Base-by-base conservation (phyloP, 2,888 invertebrate species). In the Drosophila infuscata region DNA sequence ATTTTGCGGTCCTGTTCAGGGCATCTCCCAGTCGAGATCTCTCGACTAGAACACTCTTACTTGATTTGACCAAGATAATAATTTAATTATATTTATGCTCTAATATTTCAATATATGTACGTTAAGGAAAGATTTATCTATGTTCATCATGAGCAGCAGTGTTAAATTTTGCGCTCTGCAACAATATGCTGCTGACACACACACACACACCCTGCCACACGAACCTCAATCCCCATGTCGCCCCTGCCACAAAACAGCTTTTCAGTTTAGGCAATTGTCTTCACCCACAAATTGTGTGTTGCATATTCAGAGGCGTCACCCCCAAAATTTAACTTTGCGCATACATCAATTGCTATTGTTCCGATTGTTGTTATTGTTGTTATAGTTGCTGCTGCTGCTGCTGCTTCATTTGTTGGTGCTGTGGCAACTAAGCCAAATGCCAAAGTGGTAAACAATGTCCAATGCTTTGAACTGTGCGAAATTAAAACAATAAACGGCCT, bases 371-470 rank as follows among this genome's bases (percentile, higher is more conserved):
- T 35, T 52, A 36, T 33, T 41, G 35, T 15, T 48, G 63, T 11
- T 43, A 56, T 11, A 32, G 41, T 17, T 64, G 66, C 29, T 60
- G 48, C 4, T 33, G 58, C 9, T n/a, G 49, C 3, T 32, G 41
- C 33, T 51, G 25, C 1, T 41, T 58, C 7, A 35, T 33, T n/a
- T 58, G 59, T 15, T 60, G 60, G n/a, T 66, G 74, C 72, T 87
- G 58, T 25, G 20, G 59, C 65, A 70, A 51, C 76, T 76, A 76
- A 88, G 88, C 85, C 82, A 82, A 85, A 82, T 85, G 75, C 65
- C 85, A 78, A 84, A 87, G 78, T 80, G 85, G 81, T 89, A 85
- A 89, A 81, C 90, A 89, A 82, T 88, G 85, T 87, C 82, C 74
- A 82, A 82, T 68, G 70, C 70, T 74, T 68, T 62, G 62, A 62